Evolutionary conservation across 30 jellyfish, hydroid and myxozoan genomes (phyloP), one percentile per base, ranked within the genome.

Genomic region (Aurelia aurita complex sp. Pacific): DNA sequence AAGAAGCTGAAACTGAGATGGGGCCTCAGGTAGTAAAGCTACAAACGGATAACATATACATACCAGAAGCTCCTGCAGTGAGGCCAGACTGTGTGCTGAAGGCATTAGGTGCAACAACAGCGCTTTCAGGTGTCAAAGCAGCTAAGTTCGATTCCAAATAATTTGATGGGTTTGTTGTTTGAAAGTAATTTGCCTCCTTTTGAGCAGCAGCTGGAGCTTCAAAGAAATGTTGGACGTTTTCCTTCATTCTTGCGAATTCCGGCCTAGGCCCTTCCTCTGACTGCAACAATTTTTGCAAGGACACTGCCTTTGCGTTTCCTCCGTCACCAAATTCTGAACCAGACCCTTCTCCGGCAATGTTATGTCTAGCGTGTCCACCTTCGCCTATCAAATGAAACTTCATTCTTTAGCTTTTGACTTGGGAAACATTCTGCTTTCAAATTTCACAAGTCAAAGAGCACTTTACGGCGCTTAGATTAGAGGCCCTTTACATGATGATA

Each of bases 41-140:
- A 23, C 29, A 0, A 9, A 43, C 0, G 14, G 15, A 2, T 7
- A 33, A 13, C 1, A 38, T 4, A n/a, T 11, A 62, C 93, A 61
- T 74, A 74, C 94, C 97, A 23, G 76, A 54, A 13, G 96, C 76
- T 64, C 91, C 94, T 17, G 97, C 90, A 10, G 96, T 57, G 54
- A 80, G 75, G 50, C 88, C 94, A 40, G 96, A 81, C 43, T 92
- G 97, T 10, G 52, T 88, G 38, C 63, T 74, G 55, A 46, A 75
- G 12, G 86, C 86, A 61, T 69, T 82, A 5, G 91, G 86, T 38
- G 90, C 84, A 17, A 84, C 89, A 7, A 74, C 85, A 8, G 90
- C 67, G 72, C 78, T 91, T 66, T 92, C 98, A 18, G 98, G 98
- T n/a, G 98, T 86, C 59, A 92, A 72, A 11, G 91, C 98, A n/a